Conservation (phyloP, 1,140 invertebrate species). For the Diploscapter pachys region DNA sequence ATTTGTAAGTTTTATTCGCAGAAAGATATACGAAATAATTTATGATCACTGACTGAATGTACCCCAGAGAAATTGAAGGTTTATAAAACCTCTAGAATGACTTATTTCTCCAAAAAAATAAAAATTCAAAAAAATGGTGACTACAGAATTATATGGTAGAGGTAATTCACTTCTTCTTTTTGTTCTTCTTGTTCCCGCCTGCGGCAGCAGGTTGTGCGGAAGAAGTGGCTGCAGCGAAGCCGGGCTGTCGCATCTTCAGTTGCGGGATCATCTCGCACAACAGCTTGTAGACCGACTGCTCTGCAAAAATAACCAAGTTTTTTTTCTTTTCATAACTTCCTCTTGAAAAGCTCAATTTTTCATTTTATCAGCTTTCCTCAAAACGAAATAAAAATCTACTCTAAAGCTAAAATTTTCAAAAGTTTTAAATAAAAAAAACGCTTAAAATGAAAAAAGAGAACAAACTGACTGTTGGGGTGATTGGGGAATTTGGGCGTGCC, state of each 20-base stretch:
- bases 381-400: constrained; percentile 6
- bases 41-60: no score
- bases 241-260: constrained; percentile 70
- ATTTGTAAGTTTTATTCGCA: no score
- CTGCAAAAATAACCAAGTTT: constrained; percentile 54
- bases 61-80: no score
- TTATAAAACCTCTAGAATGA: no score
- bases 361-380: constrained; percentile 1
- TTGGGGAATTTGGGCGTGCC: constrained; percentile 72
- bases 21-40: no score
- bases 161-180: constrained; percentile 19
- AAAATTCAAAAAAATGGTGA: no score
- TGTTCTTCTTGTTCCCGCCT: constrained; percentile 35
- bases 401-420: constrained; percentile 7
- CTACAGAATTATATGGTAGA: no score
- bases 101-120: neutral
- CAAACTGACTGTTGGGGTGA: constrained; percentile 68
- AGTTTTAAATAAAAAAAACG: constrained; percentile 47
- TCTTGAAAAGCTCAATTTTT: constrained; percentile 25
- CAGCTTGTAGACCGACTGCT: constrained; percentile 74
- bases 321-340: constrained; percentile 4
- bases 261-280: constrained; percentile 84
- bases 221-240: constrained; percentile 13
- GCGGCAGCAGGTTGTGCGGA: constrained; percentile 2
- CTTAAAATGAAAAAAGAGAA: constrained; percentile 10